phyloP scores from a whole-genome alignment of 2,888 invertebrate species.

The Macaria notata region DNA sequence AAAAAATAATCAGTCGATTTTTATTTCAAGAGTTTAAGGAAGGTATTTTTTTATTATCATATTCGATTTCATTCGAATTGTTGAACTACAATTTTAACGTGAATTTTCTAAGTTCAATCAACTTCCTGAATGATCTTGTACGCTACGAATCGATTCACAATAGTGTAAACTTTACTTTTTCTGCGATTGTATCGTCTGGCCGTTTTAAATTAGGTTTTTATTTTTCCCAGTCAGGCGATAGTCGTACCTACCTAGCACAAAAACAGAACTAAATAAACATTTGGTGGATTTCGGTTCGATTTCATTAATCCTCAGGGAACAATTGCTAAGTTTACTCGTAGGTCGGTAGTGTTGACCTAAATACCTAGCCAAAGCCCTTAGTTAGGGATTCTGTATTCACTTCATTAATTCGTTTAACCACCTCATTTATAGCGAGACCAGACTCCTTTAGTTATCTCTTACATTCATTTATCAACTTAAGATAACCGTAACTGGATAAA shows the following conservation, averaged over 20 bases:
- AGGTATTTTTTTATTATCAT: no score
- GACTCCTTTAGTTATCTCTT: no score
- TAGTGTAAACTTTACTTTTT: slow-evolving; percentile 1
- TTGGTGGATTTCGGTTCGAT: slow-evolving; percentile 27
- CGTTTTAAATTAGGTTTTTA: slow-evolving; percentile 31
- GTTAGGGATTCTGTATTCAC: slow-evolving; percentile 11
- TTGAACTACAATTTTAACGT: no score
- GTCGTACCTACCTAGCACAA: slow-evolving; percentile 21
- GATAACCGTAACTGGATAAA: no score
- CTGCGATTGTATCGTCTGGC: slow-evolving; percentile 12
- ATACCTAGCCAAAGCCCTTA: slow-evolving; percentile 10
- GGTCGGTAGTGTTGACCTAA: slow-evolving; percentile 19
- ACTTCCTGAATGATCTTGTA: background rate
- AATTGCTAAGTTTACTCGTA: slow-evolving; percentile 20
- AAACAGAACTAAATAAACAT: slow-evolving; percentile 25
- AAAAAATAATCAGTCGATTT: no score
- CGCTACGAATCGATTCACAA: slow-evolving; percentile 4
- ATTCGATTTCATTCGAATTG: no score
- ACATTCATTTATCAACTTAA: no score
- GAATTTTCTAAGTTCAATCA: background rate
- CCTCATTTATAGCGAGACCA: no score
- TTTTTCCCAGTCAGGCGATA: slow-evolving; percentile 35
- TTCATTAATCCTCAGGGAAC: slow-evolving; percentile 38
- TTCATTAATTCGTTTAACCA: background rate
- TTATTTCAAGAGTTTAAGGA: no score